phyloP scores from a whole-genome alignment of 2,888 invertebrate species.

The Xylota segnis region DNA sequence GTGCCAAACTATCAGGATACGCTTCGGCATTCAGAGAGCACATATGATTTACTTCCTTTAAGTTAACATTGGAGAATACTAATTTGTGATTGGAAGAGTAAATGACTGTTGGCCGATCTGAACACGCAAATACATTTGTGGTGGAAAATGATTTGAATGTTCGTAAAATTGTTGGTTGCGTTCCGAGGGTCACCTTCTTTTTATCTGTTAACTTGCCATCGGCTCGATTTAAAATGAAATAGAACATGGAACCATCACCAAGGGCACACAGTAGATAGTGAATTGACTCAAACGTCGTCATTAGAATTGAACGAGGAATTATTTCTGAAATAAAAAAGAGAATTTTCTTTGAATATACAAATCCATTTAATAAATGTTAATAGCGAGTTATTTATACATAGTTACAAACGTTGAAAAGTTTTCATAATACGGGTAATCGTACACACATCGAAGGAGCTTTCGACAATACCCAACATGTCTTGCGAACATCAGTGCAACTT shows the following conservation, averaged over 20 bases:
- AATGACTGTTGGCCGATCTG: constrained; percentile 98
- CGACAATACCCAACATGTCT: no score
- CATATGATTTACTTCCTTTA: constrained; percentile 98
- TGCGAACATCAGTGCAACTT: no score
- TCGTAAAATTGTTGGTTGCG: constrained; percentile 96
- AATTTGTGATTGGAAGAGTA: constrained; percentile 99
- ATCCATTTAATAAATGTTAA: no score
- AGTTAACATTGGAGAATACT: constrained; percentile 98
- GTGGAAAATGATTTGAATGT: constrained; percentile 96
- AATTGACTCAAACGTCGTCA: constrained; percentile 96
- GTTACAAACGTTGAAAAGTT: no score
- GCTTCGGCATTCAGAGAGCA: constrained; percentile 98
- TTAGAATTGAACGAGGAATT: constrained; percentile 97
- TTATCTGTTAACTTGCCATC: constrained; percentile 92
- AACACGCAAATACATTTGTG: constrained; percentile 99
- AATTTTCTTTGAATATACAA: no score
- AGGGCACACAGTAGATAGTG: constrained; percentile 96
- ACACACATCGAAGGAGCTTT: no score
- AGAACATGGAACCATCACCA: constrained; percentile 99
- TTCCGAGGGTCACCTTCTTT: constrained; percentile 98
- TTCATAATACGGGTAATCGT: no score
- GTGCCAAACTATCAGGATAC: constrained; percentile 92
- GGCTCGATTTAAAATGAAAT: constrained; percentile 93
- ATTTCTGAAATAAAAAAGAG: constrained; percentile 90
- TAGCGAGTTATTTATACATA: no score